Evolutionary conservation across 92 coral and sea anemone species (phyloP), one percentile per base, ranked within the genome.

Genomic region (Umimayanthus kanabou): DNA sequence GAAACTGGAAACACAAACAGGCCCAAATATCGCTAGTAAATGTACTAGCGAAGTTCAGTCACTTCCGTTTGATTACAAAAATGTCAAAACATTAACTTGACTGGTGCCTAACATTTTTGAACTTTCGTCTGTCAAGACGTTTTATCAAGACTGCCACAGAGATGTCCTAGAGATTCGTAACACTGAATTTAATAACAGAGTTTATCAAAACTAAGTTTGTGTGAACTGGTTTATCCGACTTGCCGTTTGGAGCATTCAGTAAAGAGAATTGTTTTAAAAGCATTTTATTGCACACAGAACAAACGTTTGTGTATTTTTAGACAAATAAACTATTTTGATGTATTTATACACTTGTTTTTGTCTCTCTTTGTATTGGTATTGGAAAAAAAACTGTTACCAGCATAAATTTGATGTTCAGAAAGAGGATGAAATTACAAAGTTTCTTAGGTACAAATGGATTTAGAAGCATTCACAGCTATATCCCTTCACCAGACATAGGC

Each of bases 391-490:
- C 20, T 13, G 58, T 13, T 2, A 53, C 58, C 13, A 0, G 20
- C 58, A 11, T 53, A 11, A 11, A 53, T 53, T 53, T 16, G 69
- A 61, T 61, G 69, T 61, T 61, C 11, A 61, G 5, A 20, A 61
- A 61, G 69, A 18, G 3, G 22, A 6, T 53, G 58, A 53, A 53
- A 53, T 53, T 53, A 5, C 45, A 6, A 45, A 33, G 2, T 45
- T 45, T 53, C 4, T 11, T 53, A 16, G 18, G 18, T 53, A 53
- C 10, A 53, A 11, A 53, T 9, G 58, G 58, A 53, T 14, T 85
- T 58, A 85, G 13, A 91, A 65, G 45, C 92, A 58, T n/a, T 85
- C 94, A n/a, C 94, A 91, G 73, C 58, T 53, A 53, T 45, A 45
- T 6, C 9, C 1, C 50, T 6, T 45, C 50, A 45, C 50, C 9